Percentiles rank a stretch among this genome's conserved stretches.
These are phyloP conservation scores for Ligdia adustata DNA, from an alignment of 2,888 invertebrate genomes.

Conservation along the genomic window DNA sequence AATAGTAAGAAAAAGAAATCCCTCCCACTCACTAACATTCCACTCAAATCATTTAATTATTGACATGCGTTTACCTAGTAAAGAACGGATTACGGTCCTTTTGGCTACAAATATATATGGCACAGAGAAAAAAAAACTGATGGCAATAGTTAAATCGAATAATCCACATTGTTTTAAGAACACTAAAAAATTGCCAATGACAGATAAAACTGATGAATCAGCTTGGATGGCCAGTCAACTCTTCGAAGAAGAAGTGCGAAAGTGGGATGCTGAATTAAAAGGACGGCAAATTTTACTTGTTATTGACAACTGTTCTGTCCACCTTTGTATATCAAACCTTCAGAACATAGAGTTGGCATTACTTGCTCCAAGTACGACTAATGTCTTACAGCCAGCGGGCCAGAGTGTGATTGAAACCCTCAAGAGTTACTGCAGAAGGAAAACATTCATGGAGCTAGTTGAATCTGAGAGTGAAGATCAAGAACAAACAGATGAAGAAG, in stretches of 20 bases:
- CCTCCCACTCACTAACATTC: too few species aligned
- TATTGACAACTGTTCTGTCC: neutral
- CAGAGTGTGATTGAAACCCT: slow-evolving; percentile 42
- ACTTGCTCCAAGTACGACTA: slow-evolving; percentile 45
- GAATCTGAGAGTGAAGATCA: slow-evolving; percentile 37
- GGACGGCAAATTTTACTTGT: slow-evolving; percentile 29
- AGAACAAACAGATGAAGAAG: slow-evolving; percentile 34
- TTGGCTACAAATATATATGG: slow-evolving; percentile 49
- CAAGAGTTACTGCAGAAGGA: slow-evolving; percentile 40
- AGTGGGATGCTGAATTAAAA: slow-evolving; percentile 33
- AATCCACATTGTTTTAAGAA: slow-evolving; percentile 51
- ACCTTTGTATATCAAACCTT: slow-evolving; percentile 29
- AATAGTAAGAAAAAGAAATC: too few species aligned
- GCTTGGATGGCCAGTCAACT: slow-evolving; percentile 43
- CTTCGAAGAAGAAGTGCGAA: slow-evolving; percentile 38
- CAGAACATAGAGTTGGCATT: slow-evolving; percentile 46
- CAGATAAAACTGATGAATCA: slow-evolving; percentile 39
- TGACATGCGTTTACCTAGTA: too few species aligned
- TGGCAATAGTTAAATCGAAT: slow-evolving; percentile 50
- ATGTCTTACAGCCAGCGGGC: slow-evolving; percentile 44
- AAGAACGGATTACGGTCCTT: slow-evolving; percentile 47
- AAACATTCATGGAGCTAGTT: slow-evolving; percentile 25
- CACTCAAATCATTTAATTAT: too few species aligned
- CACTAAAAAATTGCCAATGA: slow-evolving; percentile 43
- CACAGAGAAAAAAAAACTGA: slow-evolving; percentile 46